These are phyloP conservation scores for Corella eumyota DNA, from an alignment of 23 tunicate species.

Conservation along the genomic window DNA sequence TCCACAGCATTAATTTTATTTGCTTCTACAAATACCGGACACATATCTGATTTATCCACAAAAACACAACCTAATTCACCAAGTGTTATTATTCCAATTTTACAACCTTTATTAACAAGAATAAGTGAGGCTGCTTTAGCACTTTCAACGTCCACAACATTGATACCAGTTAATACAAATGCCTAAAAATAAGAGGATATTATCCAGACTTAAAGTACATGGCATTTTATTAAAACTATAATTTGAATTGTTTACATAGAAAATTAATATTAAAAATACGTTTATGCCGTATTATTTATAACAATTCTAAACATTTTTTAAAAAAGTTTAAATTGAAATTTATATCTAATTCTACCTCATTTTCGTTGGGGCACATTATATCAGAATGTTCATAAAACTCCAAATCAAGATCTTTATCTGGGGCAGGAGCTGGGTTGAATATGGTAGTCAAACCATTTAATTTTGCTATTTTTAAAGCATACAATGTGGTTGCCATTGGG, in stretches of 20 bases:
- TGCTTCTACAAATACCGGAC: conserved; percentile 9
- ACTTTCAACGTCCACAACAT: conserved; percentile 26
- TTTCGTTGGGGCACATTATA: conserved; percentile 76
- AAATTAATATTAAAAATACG: no score
- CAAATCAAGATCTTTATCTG: neutral
- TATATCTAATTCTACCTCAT: conserved; percentile 15
- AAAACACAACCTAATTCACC: conserved; percentile 67
- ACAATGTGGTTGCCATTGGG: conserved; percentile 11
- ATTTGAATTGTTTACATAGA: no score
- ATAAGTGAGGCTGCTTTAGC: conserved; percentile 28
- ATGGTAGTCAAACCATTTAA: conserved; percentile 25
- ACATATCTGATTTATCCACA: conserved; percentile 2
- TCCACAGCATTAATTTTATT: conserved; percentile 43
- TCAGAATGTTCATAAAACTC: conserved; percentile 46
- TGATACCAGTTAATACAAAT: conserved; percentile 36
- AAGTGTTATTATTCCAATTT: conserved; percentile 41
- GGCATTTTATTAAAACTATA: no score
- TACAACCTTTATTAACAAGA: conserved; percentile 35
- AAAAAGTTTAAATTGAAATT: no score
- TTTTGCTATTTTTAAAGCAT: conserved; percentile 56
- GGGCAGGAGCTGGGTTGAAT: conserved; percentile 91
- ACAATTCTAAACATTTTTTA: no score
- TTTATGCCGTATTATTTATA: no score
- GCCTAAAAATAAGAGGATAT: conserved; percentile 18
- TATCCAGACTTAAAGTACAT: no score